Evolutionary conservation across 1,140 invertebrate species (phyloP).

Genomic region (Aphelenchoides fujianensis): DNA sequence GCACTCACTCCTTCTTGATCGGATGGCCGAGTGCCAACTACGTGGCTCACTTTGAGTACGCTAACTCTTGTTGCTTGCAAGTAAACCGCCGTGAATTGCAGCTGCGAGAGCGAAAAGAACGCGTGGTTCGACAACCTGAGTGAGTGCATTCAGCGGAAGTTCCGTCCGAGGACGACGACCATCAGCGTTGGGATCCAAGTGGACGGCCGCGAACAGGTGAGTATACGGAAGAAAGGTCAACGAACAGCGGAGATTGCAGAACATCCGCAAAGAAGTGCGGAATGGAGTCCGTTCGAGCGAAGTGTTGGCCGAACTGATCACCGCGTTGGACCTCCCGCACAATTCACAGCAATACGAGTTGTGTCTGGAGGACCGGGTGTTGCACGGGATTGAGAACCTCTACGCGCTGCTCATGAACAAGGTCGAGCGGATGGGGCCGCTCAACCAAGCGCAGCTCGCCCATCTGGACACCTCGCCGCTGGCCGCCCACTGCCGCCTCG

Average conservation of each 20-base stretch:
- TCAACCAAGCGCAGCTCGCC: slow-evolving; percentile 43
- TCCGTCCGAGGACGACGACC: slow-evolving; percentile 35
- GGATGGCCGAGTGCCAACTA: slow-evolving; percentile 65
- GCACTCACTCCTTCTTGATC: slow-evolving; percentile 64
- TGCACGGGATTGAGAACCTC: slow-evolving; percentile 42
- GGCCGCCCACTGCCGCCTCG: slow-evolving; percentile 38
- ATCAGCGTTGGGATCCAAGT: slow-evolving; percentile 40
- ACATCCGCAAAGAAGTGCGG: slow-evolving; percentile 44
- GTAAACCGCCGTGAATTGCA: slow-evolving; percentile 47
- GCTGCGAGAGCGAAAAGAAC: slow-evolving; percentile 46
- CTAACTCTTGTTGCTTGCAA: slow-evolving; percentile 30
- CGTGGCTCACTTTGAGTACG: slow-evolving; percentile 64
- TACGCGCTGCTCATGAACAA: slow-evolving; percentile 50
- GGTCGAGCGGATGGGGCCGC: slow-evolving; percentile 29
- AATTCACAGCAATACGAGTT: slow-evolving; percentile 39
- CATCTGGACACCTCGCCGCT: slow-evolving; percentile 51
- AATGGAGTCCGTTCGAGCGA: slow-evolving; percentile 38
- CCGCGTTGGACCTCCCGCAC: slow-evolving; percentile 37
- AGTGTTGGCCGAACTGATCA: slow-evolving; percentile 35
- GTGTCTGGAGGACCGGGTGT: slow-evolving; percentile 29
- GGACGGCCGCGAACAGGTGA: slow-evolving; percentile 47
- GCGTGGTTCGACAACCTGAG: slow-evolving; percentile 45
- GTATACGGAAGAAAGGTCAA: neutral
- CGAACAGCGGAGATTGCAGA: slow-evolving; percentile 31
- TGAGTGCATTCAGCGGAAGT: slow-evolving; percentile 23